Base-by-base conservation (phyloP, 2,113 vertebrate genomes). In the Cettia cetti region DNA sequence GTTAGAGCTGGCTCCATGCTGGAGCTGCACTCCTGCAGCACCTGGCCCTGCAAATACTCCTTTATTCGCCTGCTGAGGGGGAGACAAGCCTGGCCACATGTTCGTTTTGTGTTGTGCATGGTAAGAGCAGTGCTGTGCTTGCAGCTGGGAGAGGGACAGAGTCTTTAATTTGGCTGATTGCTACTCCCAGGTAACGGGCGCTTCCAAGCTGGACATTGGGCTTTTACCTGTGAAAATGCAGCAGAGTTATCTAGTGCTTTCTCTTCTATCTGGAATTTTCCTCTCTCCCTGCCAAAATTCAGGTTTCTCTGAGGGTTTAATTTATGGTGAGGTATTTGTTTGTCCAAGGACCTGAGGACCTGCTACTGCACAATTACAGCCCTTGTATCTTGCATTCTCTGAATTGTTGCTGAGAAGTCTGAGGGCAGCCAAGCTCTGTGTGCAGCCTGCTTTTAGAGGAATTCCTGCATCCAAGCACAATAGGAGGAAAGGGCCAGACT, bases 401-500 rank as follows among this genome's bases (percentile, higher is more conserved):
- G 52, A 74, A 90, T 94, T 90, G 72, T 56, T 92, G 68, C 82
- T 53, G 64, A 40, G 78, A 66, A 93, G 56, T 2, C 35, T 74
- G 54, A 0, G 0, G 68, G 59, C 75, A 94, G 90, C 80, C 96
- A 83, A 75, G 49, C 76, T 42, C 92, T 60, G 54, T 13, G 68
- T 22, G 80, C 79, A 63, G 90, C n/a, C 1, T 81, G 86, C 89
- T 95, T 94, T 94, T 52, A 91, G 88, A 97, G 92, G 92, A 96
- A 91, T 91, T 97, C 91, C 92, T 94, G 95, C 39, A 24, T 71
- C 89, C 72, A 52, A 92, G 44, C 18, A 97, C 96, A 97, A 95
- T 95, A 82, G 92, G 56, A 94, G 96, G 94, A 96, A 95, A 94
- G 68, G 83, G 91, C 80, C 72, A 44, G 89, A 75, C 82, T 86